These are phyloP conservation scores for Aythya baeri DNA, from an alignment of 2,113 vertebrate species.

Conservation along the genomic window DNA sequence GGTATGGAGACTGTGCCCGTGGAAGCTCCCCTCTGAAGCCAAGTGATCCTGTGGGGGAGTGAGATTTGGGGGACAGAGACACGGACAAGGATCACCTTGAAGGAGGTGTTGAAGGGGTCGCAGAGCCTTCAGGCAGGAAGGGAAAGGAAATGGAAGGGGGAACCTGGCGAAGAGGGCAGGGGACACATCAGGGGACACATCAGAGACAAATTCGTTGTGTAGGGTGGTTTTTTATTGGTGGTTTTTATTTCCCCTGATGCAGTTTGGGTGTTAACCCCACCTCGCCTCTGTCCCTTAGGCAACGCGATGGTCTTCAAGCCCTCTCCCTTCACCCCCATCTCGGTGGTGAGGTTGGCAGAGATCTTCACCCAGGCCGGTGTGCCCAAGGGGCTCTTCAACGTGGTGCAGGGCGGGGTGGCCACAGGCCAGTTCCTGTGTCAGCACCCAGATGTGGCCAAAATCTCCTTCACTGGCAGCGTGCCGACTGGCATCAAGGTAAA, in stretches of 20 bases:
- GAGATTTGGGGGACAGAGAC: not conserved
- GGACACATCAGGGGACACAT: not conserved
- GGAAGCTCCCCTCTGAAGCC: not conserved
- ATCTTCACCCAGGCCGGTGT: constrained; percentile 90
- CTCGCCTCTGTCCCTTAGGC: constrained; percentile 71
- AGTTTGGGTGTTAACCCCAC: not conserved
- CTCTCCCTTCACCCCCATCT: constrained; percentile 91
- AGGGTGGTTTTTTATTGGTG: not conserved
- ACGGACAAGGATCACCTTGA: not conserved
- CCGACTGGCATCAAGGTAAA: constrained; percentile 93
- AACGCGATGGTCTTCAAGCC: constrained; percentile 97
- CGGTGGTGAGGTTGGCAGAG: constrained; percentile 88
- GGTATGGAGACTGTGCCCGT: constrained; percentile 71
- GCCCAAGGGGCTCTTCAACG: constrained; percentile 92
- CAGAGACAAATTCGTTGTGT: not conserved
- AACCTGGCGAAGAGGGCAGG: not conserved
- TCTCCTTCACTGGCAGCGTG: constrained; percentile 97
- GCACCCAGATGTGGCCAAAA: constrained; percentile 90
- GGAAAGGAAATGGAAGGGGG: not conserved
- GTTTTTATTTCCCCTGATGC: not conserved
- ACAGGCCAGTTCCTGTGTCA: constrained; percentile 91
- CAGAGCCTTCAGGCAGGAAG: not conserved
- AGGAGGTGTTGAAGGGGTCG: not conserved
- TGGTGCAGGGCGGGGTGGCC: constrained; percentile 92
- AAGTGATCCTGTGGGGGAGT: not conserved